These are phyloP conservation scores for Phymastichus coffea DNA, from an alignment of 1,140 invertebrate species.

Conservation along the genomic window DNA sequence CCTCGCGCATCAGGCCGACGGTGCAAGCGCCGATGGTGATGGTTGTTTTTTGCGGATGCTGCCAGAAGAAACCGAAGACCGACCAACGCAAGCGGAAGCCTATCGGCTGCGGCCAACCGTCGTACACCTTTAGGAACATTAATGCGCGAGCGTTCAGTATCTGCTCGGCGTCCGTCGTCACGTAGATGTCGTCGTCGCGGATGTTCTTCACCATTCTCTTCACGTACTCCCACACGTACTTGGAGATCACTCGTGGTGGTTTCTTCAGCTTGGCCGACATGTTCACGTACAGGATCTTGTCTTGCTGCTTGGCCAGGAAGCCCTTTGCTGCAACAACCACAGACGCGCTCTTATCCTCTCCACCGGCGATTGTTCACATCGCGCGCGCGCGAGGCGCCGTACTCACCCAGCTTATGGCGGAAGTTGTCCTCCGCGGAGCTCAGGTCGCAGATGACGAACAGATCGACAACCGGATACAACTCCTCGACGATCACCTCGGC, in stretches of 20 bases:
- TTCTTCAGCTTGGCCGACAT: constrained; percentile 40
- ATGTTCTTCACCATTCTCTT: constrained; percentile 54
- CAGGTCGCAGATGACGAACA: constrained; percentile 64
- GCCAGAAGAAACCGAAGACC: constrained; percentile 71
- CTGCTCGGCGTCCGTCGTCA: constrained; percentile 61
- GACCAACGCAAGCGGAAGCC: constrained; percentile 66
- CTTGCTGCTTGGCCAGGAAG: constrained; percentile 45
- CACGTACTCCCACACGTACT: constrained; percentile 54
- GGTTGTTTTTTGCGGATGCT: constrained; percentile 62
- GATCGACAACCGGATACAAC: constrained; percentile 62
- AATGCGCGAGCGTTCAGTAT: constrained; percentile 63
- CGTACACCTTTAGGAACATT: constrained; percentile 67
- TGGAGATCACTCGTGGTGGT: constrained; percentile 38
- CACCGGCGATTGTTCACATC: no score
- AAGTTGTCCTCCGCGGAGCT: constrained; percentile 54
- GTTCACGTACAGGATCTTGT: constrained; percentile 63
- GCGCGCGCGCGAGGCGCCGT: no score
- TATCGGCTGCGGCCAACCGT: constrained; percentile 64
- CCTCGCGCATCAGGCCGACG: constrained; percentile 51
- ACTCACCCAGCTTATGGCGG: constrained; percentile 39
- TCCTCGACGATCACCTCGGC: constrained; percentile 64
- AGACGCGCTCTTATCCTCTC: no score
- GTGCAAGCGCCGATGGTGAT: constrained; percentile 56
- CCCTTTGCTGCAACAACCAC: constrained; percentile 35
- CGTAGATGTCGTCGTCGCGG: constrained; percentile 63